Conservation (phyloP, 2,797 vertebrate species). For the Spinus olivaceus region DNA sequence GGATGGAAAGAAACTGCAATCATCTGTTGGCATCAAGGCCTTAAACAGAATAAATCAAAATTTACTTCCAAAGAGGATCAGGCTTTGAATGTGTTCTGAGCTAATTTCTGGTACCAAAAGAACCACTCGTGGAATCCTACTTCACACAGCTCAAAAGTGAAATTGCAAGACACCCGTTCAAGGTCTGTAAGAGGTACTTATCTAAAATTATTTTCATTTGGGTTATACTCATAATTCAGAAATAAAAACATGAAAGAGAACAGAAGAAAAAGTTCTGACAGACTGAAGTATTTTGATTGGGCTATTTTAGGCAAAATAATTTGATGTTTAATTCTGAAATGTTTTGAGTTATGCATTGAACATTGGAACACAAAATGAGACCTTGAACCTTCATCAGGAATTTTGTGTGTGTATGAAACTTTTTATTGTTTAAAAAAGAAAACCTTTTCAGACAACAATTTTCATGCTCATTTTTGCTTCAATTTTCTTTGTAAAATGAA, state of each 20-base stretch:
- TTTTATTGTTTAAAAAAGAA: background rate
- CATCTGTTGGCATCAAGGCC: background rate
- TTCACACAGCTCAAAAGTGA: background rate
- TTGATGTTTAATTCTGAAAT: background rate
- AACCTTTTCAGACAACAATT: accelerated
- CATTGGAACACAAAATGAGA: background rate
- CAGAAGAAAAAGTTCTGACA: background rate
- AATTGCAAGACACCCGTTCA: background rate
- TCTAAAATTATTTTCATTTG: background rate
- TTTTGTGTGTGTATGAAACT: background rate
- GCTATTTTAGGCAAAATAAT: background rate
- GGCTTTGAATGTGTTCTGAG: background rate
- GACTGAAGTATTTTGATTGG: background rate
- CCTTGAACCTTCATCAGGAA: background rate
- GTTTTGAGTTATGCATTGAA: background rate
- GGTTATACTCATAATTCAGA: background rate
- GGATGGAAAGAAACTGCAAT: background rate
- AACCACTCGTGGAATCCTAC: background rate
- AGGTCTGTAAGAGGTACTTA: background rate
- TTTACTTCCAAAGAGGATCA: background rate
- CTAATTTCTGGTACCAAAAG: background rate
- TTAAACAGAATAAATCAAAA: background rate
- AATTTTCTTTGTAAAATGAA: background rate
- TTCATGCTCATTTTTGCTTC: background rate
- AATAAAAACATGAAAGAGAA: background rate